These are phyloP conservation scores for Pantherophis alleghaniensis DNA, from an alignment of 2,797 vertebrate genomes.

Conservation along the genomic window DNA sequence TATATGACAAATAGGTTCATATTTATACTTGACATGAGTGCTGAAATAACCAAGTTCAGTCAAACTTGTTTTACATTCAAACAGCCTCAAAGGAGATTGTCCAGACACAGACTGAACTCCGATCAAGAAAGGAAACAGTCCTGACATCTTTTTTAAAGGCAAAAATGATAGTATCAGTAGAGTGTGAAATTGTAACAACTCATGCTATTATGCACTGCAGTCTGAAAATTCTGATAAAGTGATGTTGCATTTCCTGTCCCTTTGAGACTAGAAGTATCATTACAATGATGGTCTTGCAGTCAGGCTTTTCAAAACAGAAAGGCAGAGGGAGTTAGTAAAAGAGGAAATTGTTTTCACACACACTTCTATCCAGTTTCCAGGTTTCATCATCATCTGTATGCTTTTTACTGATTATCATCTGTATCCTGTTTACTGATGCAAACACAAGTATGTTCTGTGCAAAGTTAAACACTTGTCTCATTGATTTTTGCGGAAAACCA, in stretches of 20 bases:
- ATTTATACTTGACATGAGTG: conserved; percentile 73
- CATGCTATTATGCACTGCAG: neutral
- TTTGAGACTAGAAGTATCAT: neutral
- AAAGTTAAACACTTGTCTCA: neutral
- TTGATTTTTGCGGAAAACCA: neutral
- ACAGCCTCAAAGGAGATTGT: conserved; percentile 69
- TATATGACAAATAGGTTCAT: conserved; percentile 70
- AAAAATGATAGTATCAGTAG: neutral
- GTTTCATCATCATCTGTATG: neutral
- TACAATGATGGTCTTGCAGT: neutral
- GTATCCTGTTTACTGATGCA: neutral
- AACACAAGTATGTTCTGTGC: neutral
- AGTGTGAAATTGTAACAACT: conserved; percentile 10
- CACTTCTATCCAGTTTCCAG: neutral
- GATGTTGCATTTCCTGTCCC: conserved; percentile 18
- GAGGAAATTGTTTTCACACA: neutral
- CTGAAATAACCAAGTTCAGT: conserved; percentile 73
- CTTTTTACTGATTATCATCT: neutral
- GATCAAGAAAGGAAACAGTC: conserved; percentile 71
- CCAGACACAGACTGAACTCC: conserved; percentile 67
- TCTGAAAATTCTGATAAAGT: conserved; percentile 43
- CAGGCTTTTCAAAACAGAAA: neutral
- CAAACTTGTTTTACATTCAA: conserved; percentile 72
- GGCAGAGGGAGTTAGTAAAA: neutral
- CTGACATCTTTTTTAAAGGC: conserved; percentile 46